Percentiles rank a stretch among this genome's conserved stretches.
phyloP scores from a whole-genome alignment of 2,888 invertebrate species.

The Glaucopsyche alexis region DNA sequence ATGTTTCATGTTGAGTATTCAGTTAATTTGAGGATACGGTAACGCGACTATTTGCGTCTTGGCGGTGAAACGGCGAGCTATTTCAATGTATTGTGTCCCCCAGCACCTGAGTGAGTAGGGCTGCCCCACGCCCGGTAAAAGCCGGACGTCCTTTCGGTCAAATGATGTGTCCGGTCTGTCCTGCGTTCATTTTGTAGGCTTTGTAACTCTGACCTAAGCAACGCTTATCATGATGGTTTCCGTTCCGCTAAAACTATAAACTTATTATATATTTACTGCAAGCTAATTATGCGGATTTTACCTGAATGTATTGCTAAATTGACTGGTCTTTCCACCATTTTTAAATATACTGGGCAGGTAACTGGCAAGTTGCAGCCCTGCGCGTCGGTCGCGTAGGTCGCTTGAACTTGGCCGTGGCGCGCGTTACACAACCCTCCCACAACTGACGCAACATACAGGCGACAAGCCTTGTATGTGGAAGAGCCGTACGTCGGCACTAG shows the following conservation, averaged over 20 bases:
- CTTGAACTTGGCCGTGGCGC: conserved; percentile 20
- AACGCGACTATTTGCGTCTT: conserved; percentile 16
- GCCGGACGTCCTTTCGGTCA: background rate
- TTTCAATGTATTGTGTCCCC: conserved; percentile 20
- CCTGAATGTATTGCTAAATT: no score
- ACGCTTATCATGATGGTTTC: background rate
- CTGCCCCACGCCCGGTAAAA: background rate
- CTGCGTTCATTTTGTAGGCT: background rate
- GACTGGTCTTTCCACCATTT: no score
- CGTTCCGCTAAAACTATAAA: no score
- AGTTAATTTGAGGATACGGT: conserved; percentile 9
- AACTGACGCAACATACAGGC: background rate
- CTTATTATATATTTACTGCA: no score
- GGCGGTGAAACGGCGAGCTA: conserved; percentile 17
- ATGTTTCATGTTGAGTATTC: background rate
- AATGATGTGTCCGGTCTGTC: background rate
- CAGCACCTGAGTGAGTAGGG: conserved; percentile 1
- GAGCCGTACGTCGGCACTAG: background rate
- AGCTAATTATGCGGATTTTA: no score
- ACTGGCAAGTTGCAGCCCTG: background rate
- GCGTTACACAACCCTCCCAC: conserved; percentile 10
- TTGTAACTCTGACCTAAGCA: background rate
- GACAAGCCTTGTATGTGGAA: background rate
- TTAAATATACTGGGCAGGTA: no score
- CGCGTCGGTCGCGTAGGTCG: background rate